Base-by-base conservation (phyloP, 2,888 invertebrate genomes). In the Ochropleura leucogaster region DNA sequence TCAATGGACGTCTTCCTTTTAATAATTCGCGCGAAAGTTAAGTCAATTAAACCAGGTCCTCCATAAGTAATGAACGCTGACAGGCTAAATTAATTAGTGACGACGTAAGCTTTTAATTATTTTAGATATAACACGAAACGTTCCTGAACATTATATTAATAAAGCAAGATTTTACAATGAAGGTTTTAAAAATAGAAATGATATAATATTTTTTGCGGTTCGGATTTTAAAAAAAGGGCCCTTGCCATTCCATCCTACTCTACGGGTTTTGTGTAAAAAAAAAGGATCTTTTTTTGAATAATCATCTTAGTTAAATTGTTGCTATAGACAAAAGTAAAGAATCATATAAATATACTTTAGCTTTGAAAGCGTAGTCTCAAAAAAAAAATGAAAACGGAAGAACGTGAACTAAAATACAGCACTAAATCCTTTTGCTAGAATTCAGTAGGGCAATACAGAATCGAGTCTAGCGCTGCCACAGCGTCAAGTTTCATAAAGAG, bases 71-170 rank as follows among this genome's bases (percentile, higher is more conserved):
- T 70, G 20, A 78, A 49, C 14, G 42, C 57, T 68, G 79, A 74
- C 71, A 80, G 20, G 51, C 49, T 67, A 67, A 84, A 71, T 71
- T 72, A 75, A 80, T 80, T 69, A 72, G 16, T 69, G 62, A 69
- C 51, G 71, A 75, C 63, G 71, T 46, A 55, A 74, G 68, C 66
- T 60, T 80, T 62, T 68, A 74, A 74, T 84, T 68, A 66, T 9
- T n/a, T 57, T 78, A 63, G 53, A 57, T 64, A 20, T 60, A 49
- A 55, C n/a, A 55, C 14, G 40, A 60, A 82, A 71, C 59, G 30
- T 47, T 53, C 5, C 8, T 20, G 47, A 68, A 51, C 12, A 42
- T 57, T 46, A 20, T 63, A 63, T 75, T 81, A 53, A 53, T 81
- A 53, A 53, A 60, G 55, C 30, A 49, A n/a, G n/a, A 40, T 64